Conservation (phyloP, 2,888 invertebrate genomes). For the Zaprionus obscuricornis region DNA sequence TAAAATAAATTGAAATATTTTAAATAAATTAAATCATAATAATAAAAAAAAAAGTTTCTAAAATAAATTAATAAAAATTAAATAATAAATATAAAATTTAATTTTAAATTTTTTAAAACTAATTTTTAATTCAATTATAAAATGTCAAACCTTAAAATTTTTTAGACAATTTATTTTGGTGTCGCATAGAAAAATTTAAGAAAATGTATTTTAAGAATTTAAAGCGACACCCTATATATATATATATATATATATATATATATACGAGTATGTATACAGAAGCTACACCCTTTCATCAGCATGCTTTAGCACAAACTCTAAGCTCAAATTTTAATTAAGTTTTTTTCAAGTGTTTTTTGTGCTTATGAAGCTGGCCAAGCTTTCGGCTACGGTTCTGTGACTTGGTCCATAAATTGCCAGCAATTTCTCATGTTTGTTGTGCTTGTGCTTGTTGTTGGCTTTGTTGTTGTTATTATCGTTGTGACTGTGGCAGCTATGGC, state of each 20-base stretch:
- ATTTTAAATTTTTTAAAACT: no score
- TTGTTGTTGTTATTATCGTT: slow-evolving; percentile 23
- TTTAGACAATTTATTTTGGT: no score
- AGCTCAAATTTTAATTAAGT: slow-evolving; percentile 71
- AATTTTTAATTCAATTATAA: no score
- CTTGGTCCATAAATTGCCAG: slow-evolving; percentile 49
- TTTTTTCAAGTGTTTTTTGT: slow-evolving; percentile 59
- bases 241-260: slow-evolving; percentile 16
- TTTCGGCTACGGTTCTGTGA: slow-evolving; percentile 37
- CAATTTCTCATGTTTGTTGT: slow-evolving; percentile 38
- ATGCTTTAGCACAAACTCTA: slow-evolving; percentile 41
- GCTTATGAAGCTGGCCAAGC: slow-evolving; percentile 48
- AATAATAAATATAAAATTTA: no score
- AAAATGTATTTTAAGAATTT: background rate
- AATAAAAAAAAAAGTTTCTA: no score
- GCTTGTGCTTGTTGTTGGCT: slow-evolving; percentile 12
- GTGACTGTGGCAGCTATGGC: slow-evolving; percentile 24
- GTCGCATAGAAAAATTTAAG: no score
- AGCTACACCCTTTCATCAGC: slow-evolving; percentile 20
- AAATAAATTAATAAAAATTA: no score
- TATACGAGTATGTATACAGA: no score
- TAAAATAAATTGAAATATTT: background rate
- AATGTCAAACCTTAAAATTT: no score
- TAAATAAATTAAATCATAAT: no score
- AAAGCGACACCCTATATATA: slow-evolving; percentile 31